Base-by-base conservation (phyloP, 2,113 vertebrate species). In the Saimiri boliviensis region DNA sequence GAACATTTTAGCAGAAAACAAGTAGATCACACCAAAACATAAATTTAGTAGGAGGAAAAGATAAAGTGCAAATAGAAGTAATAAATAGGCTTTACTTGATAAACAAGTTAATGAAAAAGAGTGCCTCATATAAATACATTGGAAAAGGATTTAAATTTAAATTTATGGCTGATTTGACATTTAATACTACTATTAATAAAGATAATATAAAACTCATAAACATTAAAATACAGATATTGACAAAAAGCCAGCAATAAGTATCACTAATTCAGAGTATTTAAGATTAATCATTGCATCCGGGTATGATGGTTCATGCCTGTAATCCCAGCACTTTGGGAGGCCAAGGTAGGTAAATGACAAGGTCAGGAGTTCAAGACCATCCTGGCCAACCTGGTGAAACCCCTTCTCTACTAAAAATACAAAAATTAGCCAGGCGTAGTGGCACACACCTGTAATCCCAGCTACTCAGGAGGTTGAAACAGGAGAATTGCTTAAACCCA, bases 21-120 rank as follows among this genome's bases (percentile, higher is more conserved):
- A 92, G 63, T 54, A 10, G 27, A 86, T 76, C 7, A 47, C 76
- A 86, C 5, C 11, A 80, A 73, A 79, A 27, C 25, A 73, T 63
- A 76, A 71, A 70, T 86, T 80, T 23, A 88, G 37, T 84, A 77
- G 84, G 21, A 94, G 35, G 35, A 91, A 96, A 82, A 91, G 10
- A 52, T n/a, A 73, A 96, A 80, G 25, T 54, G 3, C 20, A 85
- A 83, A 80, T 17, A 90, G n/a, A 90, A 49, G 21, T 32, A 82
- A 94, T 35, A 84, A 52, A 47, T 35, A 89, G 45, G 9, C 23
- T n/a, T 92, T 70, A 70, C 17, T 56, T 92, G 58, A 92, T 88
- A 77, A 27, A 80, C 13, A 86, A 80, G 70, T 86, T 86, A 86
- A 58, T 81, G 9, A 83, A 96, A 89, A 42, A 27, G 3, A 86